phyloP scores from a whole-genome alignment of 2,888 invertebrate genomes.

The Amphipoea oculea region DNA sequence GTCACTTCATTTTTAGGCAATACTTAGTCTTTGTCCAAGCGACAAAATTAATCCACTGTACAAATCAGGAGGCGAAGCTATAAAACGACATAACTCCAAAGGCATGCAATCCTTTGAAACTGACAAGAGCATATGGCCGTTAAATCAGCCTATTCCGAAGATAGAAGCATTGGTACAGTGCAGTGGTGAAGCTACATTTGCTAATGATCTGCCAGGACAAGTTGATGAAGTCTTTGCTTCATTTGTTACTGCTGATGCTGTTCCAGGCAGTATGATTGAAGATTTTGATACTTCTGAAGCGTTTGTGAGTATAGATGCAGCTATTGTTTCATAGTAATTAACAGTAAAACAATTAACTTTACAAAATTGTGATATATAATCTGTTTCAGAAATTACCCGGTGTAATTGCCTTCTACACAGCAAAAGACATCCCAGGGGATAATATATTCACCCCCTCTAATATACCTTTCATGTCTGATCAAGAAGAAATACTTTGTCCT shows the following conservation, averaged over 20 bases:
- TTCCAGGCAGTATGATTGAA: slow-evolving; percentile 89
- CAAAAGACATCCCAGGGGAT: slow-evolving; percentile 92
- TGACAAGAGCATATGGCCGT: slow-evolving; percentile 91
- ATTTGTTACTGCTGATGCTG: slow-evolving; percentile 89
- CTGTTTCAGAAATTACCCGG: slow-evolving; percentile 90
- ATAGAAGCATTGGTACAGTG: slow-evolving; percentile 91
- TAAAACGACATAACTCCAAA: slow-evolving; percentile 80
- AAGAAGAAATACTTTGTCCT: slow-evolving; percentile 85
- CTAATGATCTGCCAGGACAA: slow-evolving; percentile 91
- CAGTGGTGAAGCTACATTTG: slow-evolving; percentile 92
- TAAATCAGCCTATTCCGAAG: slow-evolving; percentile 92
- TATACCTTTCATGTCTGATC: slow-evolving; percentile 52
- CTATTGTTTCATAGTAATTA: not conserved
- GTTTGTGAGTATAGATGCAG: slow-evolving; percentile 85
- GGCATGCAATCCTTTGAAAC: slow-evolving; percentile 92
- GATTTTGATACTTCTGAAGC: slow-evolving; percentile 91
- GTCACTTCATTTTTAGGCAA: slow-evolving; percentile 62
- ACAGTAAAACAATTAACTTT: not conserved
- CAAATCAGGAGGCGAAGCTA: slow-evolving; percentile 66
- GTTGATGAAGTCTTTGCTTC: slow-evolving; percentile 92
- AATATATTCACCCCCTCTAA: slow-evolving; percentile 87
- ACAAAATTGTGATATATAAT: not conserved
- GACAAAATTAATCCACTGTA: slow-evolving; percentile 62
- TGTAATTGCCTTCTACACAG: slow-evolving; percentile 91
- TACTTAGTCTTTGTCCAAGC: slow-evolving; percentile 71